Conservation (phyloP, 1,140 invertebrate species). For the Leucophenga varia region DNA sequence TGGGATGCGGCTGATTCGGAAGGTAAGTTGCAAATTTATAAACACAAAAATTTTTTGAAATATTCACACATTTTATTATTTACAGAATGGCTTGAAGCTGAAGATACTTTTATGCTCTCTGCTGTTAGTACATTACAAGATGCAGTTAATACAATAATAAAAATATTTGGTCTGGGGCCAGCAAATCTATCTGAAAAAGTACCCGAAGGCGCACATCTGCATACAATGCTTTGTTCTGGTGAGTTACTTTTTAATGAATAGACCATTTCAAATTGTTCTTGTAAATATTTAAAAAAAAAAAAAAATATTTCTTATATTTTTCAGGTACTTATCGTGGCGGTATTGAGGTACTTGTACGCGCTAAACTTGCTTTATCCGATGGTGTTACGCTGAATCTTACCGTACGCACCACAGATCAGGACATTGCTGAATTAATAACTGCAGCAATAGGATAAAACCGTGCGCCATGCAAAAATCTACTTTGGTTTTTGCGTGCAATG, state of each 20-base stretch:
- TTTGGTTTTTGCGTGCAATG: slow-evolving; percentile 35
- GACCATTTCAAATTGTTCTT: slow-evolving; percentile 4
- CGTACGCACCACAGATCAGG: slow-evolving; percentile 66
- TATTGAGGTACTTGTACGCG: slow-evolving; percentile 82
- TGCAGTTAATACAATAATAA: slow-evolving; percentile 83
- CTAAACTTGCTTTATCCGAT: slow-evolving; percentile 76
- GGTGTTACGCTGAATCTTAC: slow-evolving; percentile 75
- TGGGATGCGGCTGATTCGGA: slow-evolving; percentile 67
- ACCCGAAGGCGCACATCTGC: slow-evolving; percentile 78
- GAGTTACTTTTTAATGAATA: slow-evolving; percentile 13
- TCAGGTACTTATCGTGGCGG: slow-evolving; percentile 84
- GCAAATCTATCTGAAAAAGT: slow-evolving; percentile 85
- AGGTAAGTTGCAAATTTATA: slow-evolving; percentile 26
- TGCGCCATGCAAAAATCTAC: slow-evolving; percentile 34
- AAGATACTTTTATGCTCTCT: slow-evolving; percentile 88
- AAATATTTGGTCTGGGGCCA: slow-evolving; percentile 86
- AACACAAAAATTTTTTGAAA: background rate
- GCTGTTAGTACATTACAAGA: slow-evolving; percentile 79
- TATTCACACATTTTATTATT: background rate
- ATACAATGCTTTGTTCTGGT: slow-evolving; percentile 79
- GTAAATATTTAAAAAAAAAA: background rate
- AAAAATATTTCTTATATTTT: background rate
- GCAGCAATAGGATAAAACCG: slow-evolving; percentile 76
- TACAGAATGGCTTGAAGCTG: slow-evolving; percentile 69
- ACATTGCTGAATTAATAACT: slow-evolving; percentile 81